Conservation (phyloP, 1,140 invertebrate species). For the Drosophila equinoxialis region DNA sequence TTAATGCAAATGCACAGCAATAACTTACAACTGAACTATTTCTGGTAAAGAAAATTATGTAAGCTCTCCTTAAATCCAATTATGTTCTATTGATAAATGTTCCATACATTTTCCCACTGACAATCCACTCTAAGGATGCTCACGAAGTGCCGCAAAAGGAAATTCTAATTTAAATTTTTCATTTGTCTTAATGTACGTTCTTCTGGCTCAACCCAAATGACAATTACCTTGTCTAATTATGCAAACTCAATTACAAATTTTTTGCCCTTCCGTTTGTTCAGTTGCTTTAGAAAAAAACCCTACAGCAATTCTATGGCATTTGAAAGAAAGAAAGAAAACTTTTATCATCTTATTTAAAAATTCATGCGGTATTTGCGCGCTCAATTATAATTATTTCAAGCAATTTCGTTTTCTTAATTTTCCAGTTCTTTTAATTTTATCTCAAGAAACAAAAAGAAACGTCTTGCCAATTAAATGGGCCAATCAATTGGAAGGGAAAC, state of each 20-base stretch:
- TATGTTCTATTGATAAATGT: too few relatives aligned
- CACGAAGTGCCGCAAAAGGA: background rate
- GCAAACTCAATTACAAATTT: conserved; percentile 75
- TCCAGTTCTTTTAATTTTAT: conserved; percentile 24
- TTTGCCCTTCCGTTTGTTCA: conserved; percentile 41
- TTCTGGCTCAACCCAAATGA: conserved; percentile 31
- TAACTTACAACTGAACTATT: too few relatives aligned
- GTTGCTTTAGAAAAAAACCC: conserved; percentile 22
- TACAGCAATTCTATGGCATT: conserved; percentile 19
- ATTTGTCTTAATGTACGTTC: background rate
- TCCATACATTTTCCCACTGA: too few relatives aligned
- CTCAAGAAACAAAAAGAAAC: conserved; percentile 24
- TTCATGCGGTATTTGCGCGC: conserved; percentile 57
- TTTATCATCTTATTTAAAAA: conserved; percentile 46
- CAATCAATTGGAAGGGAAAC: conserved; percentile 30
- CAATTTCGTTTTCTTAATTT: conserved; percentile 57
- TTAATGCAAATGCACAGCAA: too few relatives aligned
- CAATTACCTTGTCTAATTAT: conserved; percentile 72
- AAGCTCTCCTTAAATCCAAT: too few relatives aligned
- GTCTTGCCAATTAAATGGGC: conserved; percentile 54
- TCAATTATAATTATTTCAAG: conserved; percentile 78
- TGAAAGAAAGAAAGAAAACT: conserved; percentile 34
- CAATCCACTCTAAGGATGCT: too few relatives aligned
- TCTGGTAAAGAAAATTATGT: too few relatives aligned
- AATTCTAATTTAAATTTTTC: background rate